Conservation (phyloP, 2,888 invertebrate genomes). For the Caenorhabditis afra region DNA sequence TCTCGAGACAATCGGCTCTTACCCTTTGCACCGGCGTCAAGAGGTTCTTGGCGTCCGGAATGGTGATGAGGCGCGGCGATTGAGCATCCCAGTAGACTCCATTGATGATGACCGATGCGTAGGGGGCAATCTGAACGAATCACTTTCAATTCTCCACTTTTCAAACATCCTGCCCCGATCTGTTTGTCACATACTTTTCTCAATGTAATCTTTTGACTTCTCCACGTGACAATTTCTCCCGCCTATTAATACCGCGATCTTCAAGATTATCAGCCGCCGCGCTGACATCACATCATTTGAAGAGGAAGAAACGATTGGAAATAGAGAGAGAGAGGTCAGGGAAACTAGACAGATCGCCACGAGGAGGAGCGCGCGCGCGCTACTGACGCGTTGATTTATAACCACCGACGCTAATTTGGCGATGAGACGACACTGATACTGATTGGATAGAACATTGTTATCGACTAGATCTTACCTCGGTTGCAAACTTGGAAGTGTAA, state of each 20-base stretch:
- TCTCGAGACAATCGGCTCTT: neutral
- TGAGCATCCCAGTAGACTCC: slow-evolving; percentile 99
- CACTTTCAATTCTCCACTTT: neutral
- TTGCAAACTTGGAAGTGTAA: slow-evolving; percentile 95
- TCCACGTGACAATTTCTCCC: neutral
- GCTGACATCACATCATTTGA: slow-evolving; percentile 6
- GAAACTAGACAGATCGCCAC: slow-evolving; percentile 40
- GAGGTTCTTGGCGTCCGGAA: slow-evolving; percentile 97
- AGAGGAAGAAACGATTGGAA: neutral
- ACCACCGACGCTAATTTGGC: slow-evolving; percentile 14
- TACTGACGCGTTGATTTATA: slow-evolving; percentile 22
- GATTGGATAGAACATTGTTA: neutral
- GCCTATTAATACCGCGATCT: neutral
- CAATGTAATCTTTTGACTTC: neutral
- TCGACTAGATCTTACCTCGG: slow-evolving; percentile 85
- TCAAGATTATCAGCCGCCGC: slow-evolving; percentile 10
- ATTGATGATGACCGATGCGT: slow-evolving; percentile 96
- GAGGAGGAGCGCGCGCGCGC: slow-evolving; percentile 2
- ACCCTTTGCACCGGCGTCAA: slow-evolving; percentile 85
- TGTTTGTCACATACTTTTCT: neutral
- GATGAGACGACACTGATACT: neutral
- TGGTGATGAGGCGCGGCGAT: slow-evolving; percentile 94
- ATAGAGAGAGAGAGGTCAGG: slow-evolving; percentile 6
- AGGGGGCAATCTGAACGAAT: slow-evolving; percentile 89
- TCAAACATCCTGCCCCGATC: neutral